Evolutionary conservation across 2,797 vertebrate species (phyloP).

Genomic region (Benthosema pterotum): DNA sequence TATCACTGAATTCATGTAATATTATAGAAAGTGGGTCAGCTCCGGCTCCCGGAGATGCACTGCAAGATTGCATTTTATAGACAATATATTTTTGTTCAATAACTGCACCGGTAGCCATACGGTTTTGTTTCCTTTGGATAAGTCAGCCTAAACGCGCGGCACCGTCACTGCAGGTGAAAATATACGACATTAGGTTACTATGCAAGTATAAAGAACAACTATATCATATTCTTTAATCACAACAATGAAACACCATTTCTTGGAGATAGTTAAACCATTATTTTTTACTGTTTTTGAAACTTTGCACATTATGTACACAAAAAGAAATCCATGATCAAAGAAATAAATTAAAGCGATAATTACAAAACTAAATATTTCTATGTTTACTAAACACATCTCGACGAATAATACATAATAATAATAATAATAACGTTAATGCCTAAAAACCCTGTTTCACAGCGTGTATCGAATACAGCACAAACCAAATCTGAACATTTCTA

Average conservation of each 20-base stretch:
- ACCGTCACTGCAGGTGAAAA: conserved; percentile 39
- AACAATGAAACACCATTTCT: conserved; percentile 69
- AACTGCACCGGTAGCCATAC: too few species aligned
- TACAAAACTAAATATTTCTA: conserved; percentile 98
- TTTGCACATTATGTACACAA: conserved; percentile 95
- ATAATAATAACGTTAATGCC: conserved; percentile 69
- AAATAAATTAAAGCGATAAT: conserved; percentile 97
- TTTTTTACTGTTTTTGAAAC: conserved; percentile 97
- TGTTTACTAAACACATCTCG: conserved; percentile 90
- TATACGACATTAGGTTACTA: too few species aligned
- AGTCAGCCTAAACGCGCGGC: too few species aligned
- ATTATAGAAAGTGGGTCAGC: conserved; percentile 50
- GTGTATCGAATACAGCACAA: conserved; percentile 91
- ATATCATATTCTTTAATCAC: conserved; percentile 13
- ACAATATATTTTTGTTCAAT: too few species aligned
- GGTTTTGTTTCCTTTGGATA: too few species aligned
- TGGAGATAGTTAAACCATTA: conserved; percentile 86
- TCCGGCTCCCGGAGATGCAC: conserved; percentile 49
- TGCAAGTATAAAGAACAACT: conserved; percentile 35
- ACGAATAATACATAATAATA: conserved; percentile 77
- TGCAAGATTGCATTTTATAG: neutral
- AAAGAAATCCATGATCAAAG: conserved; percentile 89
- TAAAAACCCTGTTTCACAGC: conserved; percentile 93
- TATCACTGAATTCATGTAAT: conserved; percentile 54
- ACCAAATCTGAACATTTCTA: conserved; percentile 83